Conservation (phyloP, 2,888 invertebrate genomes). For the Colletes collaris region DNA sequence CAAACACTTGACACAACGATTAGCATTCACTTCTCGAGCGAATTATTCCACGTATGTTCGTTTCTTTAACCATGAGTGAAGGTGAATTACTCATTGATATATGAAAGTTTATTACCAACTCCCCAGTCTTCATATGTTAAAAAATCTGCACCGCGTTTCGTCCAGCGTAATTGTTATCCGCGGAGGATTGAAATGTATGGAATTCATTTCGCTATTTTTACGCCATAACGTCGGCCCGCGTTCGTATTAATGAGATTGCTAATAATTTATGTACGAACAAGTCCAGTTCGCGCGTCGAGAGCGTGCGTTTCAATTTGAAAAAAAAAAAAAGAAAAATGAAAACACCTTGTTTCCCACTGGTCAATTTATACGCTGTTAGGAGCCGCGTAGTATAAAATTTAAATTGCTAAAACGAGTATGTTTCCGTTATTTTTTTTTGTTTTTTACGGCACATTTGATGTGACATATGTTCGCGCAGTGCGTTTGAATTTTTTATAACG, state of each 20-base stretch:
- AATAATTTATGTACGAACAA: background rate
- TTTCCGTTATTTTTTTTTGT: background rate
- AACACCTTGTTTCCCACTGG: background rate
- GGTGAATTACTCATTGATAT: no score
- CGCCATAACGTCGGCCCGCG: background rate
- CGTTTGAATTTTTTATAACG: constrained; percentile 17
- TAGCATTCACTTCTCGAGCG: no score
- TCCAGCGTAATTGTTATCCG: no score
- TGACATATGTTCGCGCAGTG: constrained; percentile 4
- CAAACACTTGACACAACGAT: no score
- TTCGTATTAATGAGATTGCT: constrained; percentile 7
- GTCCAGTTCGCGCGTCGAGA: background rate
- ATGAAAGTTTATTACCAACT: no score
- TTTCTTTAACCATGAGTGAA: no score
- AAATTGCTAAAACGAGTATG: constrained; percentile 16
- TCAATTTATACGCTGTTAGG: constrained; percentile 23
- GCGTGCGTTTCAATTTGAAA: background rate
- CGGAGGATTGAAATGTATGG: background rate
- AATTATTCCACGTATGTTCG: no score
- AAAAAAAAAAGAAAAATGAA: background rate
- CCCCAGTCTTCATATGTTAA: background rate
- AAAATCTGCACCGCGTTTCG: background rate
- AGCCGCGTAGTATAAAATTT: constrained; percentile 8
- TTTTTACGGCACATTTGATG: constrained; percentile 23
- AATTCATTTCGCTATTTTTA: constrained; percentile 10